A percentile compares a stretch with the other conserved stretches of the same genome.
Conservation (phyloP, 2,113 vertebrate genomes). For the Toxostoma redivivum region DNA sequence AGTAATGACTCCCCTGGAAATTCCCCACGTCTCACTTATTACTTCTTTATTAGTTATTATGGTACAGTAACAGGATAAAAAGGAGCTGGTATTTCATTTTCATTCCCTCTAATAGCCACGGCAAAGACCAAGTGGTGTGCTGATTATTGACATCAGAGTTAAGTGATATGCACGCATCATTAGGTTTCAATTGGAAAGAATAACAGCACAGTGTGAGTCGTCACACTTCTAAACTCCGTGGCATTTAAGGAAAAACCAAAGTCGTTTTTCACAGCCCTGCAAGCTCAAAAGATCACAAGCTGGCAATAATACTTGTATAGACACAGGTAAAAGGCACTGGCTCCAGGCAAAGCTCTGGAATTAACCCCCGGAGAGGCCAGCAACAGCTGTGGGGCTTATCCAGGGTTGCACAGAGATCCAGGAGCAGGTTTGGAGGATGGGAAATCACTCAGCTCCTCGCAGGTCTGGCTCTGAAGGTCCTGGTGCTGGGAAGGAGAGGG, state of each 20-base stretch:
- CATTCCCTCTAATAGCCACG: neutral
- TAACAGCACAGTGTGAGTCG: conserved; percentile 47
- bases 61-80: conserved; percentile 7
- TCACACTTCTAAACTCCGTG: conserved; percentile 43
- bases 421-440: neutral
- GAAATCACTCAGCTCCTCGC: neutral
- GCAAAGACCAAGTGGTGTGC: conserved; percentile 24
- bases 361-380: neutral
- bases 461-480: neutral
- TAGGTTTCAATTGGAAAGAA: conserved; percentile 30
- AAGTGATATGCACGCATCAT: conserved; percentile 32
- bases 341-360: neutral
- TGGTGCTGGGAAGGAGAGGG: neutral
- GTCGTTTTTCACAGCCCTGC: conserved; percentile 16
- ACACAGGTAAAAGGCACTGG: neutral
- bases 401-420: neutral
- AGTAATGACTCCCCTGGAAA: conserved; percentile 61
- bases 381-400: neutral
- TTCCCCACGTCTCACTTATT: conserved; percentile 49
- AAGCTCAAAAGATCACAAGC: conserved; percentile 19
- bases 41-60: conserved; percentile 48
- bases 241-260: conserved; percentile 35
- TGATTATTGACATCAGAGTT: conserved; percentile 32
- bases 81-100: conserved; percentile 35
- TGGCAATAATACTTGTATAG: neutral